Percentiles rank a stretch among this genome's conserved stretches.
Conservation (phyloP, 2,797 vertebrate species). For the Acanthurus lineatus region DNA sequence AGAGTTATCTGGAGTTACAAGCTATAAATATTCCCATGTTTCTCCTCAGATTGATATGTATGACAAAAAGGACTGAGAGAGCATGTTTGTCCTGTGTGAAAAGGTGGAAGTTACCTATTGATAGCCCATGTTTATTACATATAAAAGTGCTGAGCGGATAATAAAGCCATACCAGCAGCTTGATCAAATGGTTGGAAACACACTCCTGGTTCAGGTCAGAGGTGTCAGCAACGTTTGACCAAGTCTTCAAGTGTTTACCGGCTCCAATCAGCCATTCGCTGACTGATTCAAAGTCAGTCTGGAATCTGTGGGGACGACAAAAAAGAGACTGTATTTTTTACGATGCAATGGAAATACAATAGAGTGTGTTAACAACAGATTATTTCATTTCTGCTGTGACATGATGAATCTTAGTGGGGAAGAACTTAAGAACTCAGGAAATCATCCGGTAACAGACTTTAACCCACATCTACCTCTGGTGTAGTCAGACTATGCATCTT, state of each 20-base stretch:
- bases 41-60: too few relatives aligned
- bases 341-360: neutral
- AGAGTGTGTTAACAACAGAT: slow-evolving; percentile 16
- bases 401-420: too few relatives aligned
- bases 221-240: slow-evolving; percentile 83
- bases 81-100: neutral
- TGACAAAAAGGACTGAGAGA: neutral
- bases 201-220: slow-evolving; percentile 82
- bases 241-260: slow-evolving; percentile 85
- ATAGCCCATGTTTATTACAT: neutral
- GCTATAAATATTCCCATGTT: too few relatives aligned
- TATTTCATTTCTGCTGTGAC: too few relatives aligned
- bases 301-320: slow-evolving; percentile 86
- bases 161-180: slow-evolving; percentile 87
- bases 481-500: neutral
- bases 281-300: slow-evolving; percentile 82
- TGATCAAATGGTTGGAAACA: slow-evolving; percentile 81
- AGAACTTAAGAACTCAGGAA: too few relatives aligned
- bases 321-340: neutral
- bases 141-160: neutral
- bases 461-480: too few relatives aligned
- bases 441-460: too few relatives aligned
- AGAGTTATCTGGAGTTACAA: too few relatives aligned
- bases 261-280: slow-evolving; percentile 87
- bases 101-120: neutral